A percentile compares a stretch with the other conserved stretches of the same genome.
These are phyloP conservation scores for Thalassophryne amazonica DNA, from an alignment of 2,797 vertebrate species.

Conservation along the genomic window DNA sequence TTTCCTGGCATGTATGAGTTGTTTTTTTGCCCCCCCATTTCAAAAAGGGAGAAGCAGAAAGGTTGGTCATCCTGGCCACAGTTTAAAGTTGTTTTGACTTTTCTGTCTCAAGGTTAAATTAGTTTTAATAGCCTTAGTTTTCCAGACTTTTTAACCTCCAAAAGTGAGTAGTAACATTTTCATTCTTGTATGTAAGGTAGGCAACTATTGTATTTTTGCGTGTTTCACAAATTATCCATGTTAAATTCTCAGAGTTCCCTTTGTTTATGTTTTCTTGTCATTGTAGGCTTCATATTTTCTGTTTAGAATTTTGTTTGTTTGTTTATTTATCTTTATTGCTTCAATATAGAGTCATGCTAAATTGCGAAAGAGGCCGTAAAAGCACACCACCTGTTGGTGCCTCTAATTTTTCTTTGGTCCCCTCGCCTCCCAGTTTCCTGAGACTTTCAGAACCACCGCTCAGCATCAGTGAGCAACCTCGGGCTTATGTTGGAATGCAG, in stretches of 20 bases:
- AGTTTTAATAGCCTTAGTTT: constrained; percentile 37
- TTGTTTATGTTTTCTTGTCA: constrained; percentile 5
- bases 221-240: constrained; percentile 2
- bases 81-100: no score
- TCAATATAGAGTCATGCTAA: constrained; percentile 33
- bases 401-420: constrained; percentile 59
- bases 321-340: neutral
- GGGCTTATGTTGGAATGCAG: constrained; percentile 67
- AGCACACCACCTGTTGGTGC: constrained; percentile 82
- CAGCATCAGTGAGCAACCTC: constrained; percentile 60
- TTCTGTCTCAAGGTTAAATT: constrained; percentile 55
- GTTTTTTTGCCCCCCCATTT: constrained; percentile 34
- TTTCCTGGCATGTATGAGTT: neutral
- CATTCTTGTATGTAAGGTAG: neutral
- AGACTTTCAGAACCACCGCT: constrained; percentile 47
- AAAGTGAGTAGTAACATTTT: constrained; percentile 2
- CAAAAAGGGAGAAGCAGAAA: constrained; percentile 28
- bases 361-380: constrained; percentile 69
- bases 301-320: constrained; percentile 9
- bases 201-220: neutral
- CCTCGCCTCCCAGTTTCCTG: constrained; percentile 40
- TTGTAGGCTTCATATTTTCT: constrained; percentile 18
- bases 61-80: no score
- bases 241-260: neutral
- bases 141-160: constrained; percentile 10